Conservation (phyloP, 2,888 invertebrate genomes). For the Nezara viridula region DNA sequence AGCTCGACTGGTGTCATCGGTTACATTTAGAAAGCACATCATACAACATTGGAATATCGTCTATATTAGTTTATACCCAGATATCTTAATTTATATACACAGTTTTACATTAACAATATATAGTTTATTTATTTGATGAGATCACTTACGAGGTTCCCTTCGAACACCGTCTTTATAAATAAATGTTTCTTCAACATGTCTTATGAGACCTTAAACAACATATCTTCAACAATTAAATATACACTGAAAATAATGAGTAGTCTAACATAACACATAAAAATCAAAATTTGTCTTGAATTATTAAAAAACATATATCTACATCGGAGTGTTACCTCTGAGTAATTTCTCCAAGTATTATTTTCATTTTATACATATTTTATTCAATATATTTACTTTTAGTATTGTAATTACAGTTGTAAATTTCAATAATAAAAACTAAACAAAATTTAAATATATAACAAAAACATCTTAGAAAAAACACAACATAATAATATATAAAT, state of each 20-base stretch:
- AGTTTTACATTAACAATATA: conserved; percentile 43
- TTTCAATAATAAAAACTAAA: conserved; percentile 45
- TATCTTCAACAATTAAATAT: conserved; percentile 36
- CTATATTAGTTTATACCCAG: background rate
- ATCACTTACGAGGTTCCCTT: conserved; percentile 52
- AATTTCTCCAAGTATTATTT: background rate
- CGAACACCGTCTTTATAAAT: conserved; percentile 49
- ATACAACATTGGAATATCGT: conserved; percentile 30
- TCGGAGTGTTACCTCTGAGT: background rate
- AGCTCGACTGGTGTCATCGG: conserved; percentile 57
- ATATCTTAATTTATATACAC: conserved; percentile 48
- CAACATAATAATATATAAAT: background rate
- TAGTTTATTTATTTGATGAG: conserved; percentile 51
- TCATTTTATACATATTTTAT: background rate
- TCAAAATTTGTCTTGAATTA: conserved; percentile 15
- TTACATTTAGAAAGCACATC: conserved; percentile 49
- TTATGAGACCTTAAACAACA: conserved; percentile 29
- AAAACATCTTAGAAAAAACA: conserved; percentile 22
- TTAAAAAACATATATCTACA: conserved; percentile 23
- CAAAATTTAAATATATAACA: conserved; percentile 21
- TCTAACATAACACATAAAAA: background rate
- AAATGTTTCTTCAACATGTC: conserved; percentile 48
- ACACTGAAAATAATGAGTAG: background rate
- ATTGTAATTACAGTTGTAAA: background rate
- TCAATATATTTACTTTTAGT: background rate